phyloP scores from a whole-genome alignment of 2,113 vertebrate species.

The Sander lucioperca region DNA sequence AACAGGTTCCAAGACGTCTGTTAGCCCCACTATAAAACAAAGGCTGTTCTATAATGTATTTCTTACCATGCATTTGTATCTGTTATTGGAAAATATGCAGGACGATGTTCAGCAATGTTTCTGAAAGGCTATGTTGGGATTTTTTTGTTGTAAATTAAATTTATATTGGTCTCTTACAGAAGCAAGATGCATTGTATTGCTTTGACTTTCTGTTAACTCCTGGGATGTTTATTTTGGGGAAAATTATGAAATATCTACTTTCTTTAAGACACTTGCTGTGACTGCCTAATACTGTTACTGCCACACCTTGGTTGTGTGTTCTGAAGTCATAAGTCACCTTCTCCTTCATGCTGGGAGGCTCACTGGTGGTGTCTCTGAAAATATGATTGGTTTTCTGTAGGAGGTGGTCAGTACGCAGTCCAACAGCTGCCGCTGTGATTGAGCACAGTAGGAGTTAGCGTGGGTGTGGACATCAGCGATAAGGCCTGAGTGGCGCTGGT shows the following conservation, averaged over 20 bases:
- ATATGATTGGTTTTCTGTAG: slow-evolving; percentile 72
- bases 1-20: slow-evolving; percentile 55
- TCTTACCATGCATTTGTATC: slow-evolving; percentile 27
- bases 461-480: slow-evolving; percentile 57
- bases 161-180: neutral
- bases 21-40: slow-evolving; percentile 33
- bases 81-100: slow-evolving; percentile 13
- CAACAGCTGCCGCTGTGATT: slow-evolving; percentile 70
- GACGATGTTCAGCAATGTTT: slow-evolving; percentile 3
- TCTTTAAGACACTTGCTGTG: slow-evolving; percentile 1
- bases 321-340: slow-evolving; percentile 60
- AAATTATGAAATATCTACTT: slow-evolving; percentile 3
- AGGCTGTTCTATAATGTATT: slow-evolving; percentile 38
- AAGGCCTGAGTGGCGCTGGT: slow-evolving; percentile 45
- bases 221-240: slow-evolving; percentile 17
- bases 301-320: slow-evolving; percentile 36
- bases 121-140: neutral
- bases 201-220: slow-evolving; percentile 37
- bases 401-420: slow-evolving; percentile 56
- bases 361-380: slow-evolving; percentile 51
- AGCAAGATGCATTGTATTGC: neutral
- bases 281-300: slow-evolving; percentile 32
- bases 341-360: slow-evolving; percentile 53
- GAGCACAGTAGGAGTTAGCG: slow-evolving; percentile 63
- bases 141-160: neutral